Base-by-base conservation (phyloP, 2,888 invertebrate species). In the Drosophila phalerata region DNA sequence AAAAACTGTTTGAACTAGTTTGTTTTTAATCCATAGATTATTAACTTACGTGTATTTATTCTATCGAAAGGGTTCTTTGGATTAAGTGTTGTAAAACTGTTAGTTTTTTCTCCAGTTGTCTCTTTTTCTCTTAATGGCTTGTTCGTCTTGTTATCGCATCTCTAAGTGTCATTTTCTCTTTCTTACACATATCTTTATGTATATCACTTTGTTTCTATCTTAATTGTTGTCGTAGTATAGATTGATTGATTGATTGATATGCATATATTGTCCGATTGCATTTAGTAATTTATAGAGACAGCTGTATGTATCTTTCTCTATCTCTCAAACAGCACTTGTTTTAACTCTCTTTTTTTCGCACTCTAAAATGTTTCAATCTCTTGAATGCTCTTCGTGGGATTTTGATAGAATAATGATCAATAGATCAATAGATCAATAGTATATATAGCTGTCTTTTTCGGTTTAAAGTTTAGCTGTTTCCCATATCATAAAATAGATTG, bases 181-280 rank as follows among this genome's bases (percentile, higher is more conserved):
- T 49, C 55, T 43, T 8, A 43, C 15, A 51, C 15, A 22, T 22
- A 51, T 43, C 1, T 4, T 6, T n/a, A 45, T 43, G 19, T 34
- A 47, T 37, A 8, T n/a, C 60, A 8, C 25, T 19, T 45, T 52
- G 30, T 42, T 32, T 73, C 30, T 40, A 38, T 51, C 52, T 38
- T 62, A 63, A 62, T 40, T 62, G 51, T 71, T 69, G 58, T 71
- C 61, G 70, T 73, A 74, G 62, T 55, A 19, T 67, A 43, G 47
- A 65, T 34, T 53, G 48, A 53, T 60, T 53, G 52, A 53, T 30
- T 32, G 49, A 38, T 37, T 70, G 22, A 34, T 52, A 17, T 30
- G 22, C 11, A 11, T 71, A 25, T 45, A 34, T 38, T 61, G 43
- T 48, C 40, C 72, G 67, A 34, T 52, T 73, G 42, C 37, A 34